phyloP scores from a whole-genome alignment of 1,140 invertebrate species.

The Galendromus occidentalis region DNA sequence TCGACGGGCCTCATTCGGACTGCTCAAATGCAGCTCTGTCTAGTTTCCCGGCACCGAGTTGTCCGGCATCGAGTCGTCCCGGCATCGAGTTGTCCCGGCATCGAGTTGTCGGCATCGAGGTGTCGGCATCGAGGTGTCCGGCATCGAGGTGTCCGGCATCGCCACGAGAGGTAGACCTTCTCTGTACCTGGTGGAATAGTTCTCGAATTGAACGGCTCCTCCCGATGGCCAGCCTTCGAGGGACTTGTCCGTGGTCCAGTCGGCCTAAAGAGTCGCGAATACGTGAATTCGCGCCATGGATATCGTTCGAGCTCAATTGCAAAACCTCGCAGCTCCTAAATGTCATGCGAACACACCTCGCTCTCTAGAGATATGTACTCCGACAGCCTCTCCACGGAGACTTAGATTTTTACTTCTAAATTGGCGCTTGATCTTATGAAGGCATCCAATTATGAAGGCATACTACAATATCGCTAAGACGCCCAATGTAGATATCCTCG shows the following conservation, averaged over 20 bases:
- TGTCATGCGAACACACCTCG: not conserved
- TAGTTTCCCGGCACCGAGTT: no score
- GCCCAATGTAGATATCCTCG: no score
- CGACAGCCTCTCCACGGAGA: slow-evolving; percentile 1
- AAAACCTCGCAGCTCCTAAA: no score
- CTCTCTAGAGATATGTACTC: slow-evolving; percentile 1
- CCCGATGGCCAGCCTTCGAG: slow-evolving; percentile 38
- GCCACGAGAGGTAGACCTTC: slow-evolving; percentile 24
- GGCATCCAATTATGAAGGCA: slow-evolving; percentile 19
- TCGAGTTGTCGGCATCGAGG: no score
- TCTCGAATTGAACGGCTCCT: slow-evolving; percentile 46
- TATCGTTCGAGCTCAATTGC: no score
- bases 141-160: not conserved
- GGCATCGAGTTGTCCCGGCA: no score
- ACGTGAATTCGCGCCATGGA: no score
- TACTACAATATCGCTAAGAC: slow-evolving; percentile 14
- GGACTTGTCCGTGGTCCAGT: not conserved
- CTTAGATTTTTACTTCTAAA: slow-evolving; percentile 15
- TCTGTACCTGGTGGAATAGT: slow-evolving; percentile 44
- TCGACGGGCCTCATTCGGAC: no score
- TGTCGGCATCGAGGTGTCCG: no score
- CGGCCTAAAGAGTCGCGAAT: slow-evolving; percentile 15
- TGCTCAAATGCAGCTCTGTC: no score
- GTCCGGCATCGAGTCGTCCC: no score
- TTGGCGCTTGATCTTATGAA: not conserved